These are phyloP conservation scores for Falco columbarius DNA, from an alignment of 2,797 vertebrate genomes.

Conservation along the genomic window DNA sequence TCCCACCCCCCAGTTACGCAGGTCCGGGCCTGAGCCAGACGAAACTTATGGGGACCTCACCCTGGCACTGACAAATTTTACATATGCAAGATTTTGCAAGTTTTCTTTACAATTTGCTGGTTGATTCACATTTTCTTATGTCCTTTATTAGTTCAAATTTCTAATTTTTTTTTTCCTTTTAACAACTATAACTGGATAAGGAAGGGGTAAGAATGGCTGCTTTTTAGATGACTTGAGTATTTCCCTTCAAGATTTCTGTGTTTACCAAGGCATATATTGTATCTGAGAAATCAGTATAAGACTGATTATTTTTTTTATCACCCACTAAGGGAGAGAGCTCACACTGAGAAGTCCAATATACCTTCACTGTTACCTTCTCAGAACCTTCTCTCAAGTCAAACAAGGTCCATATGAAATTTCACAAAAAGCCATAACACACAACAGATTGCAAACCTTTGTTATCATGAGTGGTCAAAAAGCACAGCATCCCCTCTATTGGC, in stretches of 20 bases:
- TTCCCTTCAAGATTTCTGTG: background rate
- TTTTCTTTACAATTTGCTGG: background rate
- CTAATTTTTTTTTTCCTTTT: background rate
- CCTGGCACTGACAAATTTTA: background rate
- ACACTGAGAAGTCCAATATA: background rate
- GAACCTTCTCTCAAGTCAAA: background rate
- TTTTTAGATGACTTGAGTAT: background rate
- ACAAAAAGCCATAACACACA: background rate
- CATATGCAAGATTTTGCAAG: background rate
- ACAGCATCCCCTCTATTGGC: background rate
- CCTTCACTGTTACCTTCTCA: background rate
- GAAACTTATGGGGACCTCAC: background rate
- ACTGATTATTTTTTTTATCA: background rate
- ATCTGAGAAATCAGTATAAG: background rate
- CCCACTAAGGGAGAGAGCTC: background rate
- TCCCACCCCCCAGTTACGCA: background rate
- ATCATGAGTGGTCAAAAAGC: background rate
- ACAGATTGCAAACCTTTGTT: background rate
- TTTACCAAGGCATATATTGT: background rate
- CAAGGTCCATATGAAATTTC: background rate
- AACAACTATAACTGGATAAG: background rate
- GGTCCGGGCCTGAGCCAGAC: background rate
- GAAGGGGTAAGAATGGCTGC: background rate
- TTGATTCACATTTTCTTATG: background rate
- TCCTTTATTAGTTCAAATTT: background rate